phyloP scores from a whole-genome alignment of 2,888 invertebrate genomes.

The Parascotia fuliginaria region DNA sequence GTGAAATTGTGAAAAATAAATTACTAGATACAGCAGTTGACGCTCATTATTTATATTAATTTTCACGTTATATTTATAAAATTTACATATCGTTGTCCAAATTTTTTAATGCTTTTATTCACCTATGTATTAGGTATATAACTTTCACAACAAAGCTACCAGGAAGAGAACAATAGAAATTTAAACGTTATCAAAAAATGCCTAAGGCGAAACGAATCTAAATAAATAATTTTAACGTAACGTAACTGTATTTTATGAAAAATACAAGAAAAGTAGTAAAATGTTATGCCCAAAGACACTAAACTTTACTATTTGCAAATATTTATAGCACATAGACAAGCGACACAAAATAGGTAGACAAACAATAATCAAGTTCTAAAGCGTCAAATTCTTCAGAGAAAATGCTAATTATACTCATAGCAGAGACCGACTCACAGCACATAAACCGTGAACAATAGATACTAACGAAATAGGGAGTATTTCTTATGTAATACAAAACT shows the following conservation, averaged over 20 bases:
- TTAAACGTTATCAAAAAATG: background rate
- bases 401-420: slow-evolving; percentile 28
- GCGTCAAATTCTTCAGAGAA: slow-evolving; percentile 17
- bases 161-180: background rate
- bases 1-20: too few species aligned
- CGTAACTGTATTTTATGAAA: slow-evolving; percentile 5
- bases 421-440: slow-evolving; percentile 15
- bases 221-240: background rate
- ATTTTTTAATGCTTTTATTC: too few species aligned
- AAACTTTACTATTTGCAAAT: slow-evolving; percentile 15
- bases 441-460: slow-evolving; percentile 39
- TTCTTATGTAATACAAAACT: slow-evolving; percentile 32
- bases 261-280: slow-evolving; percentile 16
- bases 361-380: slow-evolving; percentile 22
- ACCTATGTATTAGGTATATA: background rate
- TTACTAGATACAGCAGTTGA: too few species aligned
- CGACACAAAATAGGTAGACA: slow-evolving; percentile 14
- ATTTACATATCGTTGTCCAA: too few species aligned
- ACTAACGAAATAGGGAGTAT: slow-evolving; percentile 27
- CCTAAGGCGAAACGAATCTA: background rate
- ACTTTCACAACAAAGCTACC: background rate
- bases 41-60: too few species aligned
- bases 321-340: slow-evolving; percentile 2
- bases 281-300: background rate
- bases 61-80: too few species aligned